Conservation (phyloP, 2,888 invertebrate species). For the Oligia latruncula region DNA sequence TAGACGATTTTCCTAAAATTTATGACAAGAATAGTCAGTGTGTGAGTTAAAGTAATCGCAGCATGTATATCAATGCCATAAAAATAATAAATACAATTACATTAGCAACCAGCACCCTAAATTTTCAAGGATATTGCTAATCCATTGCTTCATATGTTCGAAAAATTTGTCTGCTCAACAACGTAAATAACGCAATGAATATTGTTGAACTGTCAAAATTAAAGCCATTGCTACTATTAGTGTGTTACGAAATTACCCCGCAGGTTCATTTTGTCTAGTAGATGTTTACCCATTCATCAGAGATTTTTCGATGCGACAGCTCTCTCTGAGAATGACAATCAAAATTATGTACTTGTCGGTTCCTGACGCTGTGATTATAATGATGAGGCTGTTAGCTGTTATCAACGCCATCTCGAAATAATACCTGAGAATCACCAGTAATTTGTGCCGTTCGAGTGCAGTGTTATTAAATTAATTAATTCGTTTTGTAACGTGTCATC, state of each 20-base stretch:
- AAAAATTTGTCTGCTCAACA: no score
- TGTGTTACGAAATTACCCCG: neutral
- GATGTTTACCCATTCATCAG: neutral
- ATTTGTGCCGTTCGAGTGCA: neutral
- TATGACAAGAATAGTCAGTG: no score
- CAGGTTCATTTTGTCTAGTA: neutral
- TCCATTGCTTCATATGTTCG: no score
- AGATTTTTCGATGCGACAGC: neutral
- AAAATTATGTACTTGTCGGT: neutral
- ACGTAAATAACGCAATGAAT: no score
- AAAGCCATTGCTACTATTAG: no score
- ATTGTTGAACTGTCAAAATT: no score
- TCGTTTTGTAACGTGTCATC: neutral
- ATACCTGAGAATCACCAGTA: conserved; percentile 3
- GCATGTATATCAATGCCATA: neutral
- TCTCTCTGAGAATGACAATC: conserved; percentile 14
- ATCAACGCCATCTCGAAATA: conserved; percentile 29
- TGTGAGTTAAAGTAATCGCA: no score
- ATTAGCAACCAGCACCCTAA: neutral
- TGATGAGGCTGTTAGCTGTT: conserved; percentile 22
- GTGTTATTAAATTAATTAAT: conserved; percentile 32
- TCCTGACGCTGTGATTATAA: conserved; percentile 18
- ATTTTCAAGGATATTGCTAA: no score
- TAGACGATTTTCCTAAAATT: no score
- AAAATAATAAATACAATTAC: neutral